Evolutionary conservation across 1,140 invertebrate species (phyloP), one percentile per base, ranked within the genome.

Genomic region (Leptopilina clavipes): DNA sequence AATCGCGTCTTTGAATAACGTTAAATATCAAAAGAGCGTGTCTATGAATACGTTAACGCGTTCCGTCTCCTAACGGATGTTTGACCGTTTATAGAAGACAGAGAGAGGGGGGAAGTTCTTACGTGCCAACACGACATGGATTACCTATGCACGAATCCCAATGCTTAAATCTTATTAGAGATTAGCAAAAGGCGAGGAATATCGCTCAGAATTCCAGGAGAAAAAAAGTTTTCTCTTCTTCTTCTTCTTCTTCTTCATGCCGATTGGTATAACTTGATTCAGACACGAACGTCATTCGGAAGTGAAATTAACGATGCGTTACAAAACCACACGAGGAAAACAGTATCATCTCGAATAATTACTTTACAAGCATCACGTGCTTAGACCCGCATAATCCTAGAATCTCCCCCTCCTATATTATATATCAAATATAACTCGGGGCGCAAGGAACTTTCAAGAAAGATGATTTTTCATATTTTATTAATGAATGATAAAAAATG

Each of bases 161-260:
- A 65, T 65, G 59, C 59, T 65, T 65, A 65, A 65, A 65, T 65
- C 59, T 65, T 65, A 65, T 65, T 65, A 65, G 59, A 65, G 59
- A 65, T 65, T 65, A 65, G 59, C 8, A 18, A 8, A 18, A 65
- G 59, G 59, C 59, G 59, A 65, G 59, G 59, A 65, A 65, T 65
- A 65, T 65, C 59, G 59, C 25, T 65, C 59, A 31, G 59, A 31
- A 65, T 65, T 65, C 59, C 59, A 65, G 25, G 14, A 11, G 14
- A 65, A 65, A 65, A 22, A 9, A 31, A 31, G 1, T 1, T 31
- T 31, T 31, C 5, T 31, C 25, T 31, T 31, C 25, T n/a, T n/a
- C n/a, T n/a, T n/a, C n/a, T n/a, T n/a, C n/a, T n/a, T n/a, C 6
- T 22, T 59, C 22, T 56, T 56, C 17, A 17, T n/a, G 18, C 9